These are phyloP conservation scores for Sipha maydis DNA, from an alignment of 2,888 invertebrate species.

Conservation along the genomic window DNA sequence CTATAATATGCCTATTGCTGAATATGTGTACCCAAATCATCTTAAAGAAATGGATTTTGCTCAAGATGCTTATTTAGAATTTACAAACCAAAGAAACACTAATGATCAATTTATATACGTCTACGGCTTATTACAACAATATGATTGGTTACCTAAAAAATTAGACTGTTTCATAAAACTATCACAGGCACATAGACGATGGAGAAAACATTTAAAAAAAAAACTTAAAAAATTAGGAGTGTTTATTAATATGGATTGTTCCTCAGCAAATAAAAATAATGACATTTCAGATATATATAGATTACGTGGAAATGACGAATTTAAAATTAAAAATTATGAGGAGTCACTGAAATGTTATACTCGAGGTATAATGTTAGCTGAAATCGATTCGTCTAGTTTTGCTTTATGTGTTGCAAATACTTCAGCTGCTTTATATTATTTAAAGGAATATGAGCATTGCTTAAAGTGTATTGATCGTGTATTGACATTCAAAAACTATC, in stretches of 20 bases:
- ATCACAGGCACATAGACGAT: conserved; percentile 24
- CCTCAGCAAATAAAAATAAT: background rate
- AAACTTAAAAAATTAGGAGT: background rate
- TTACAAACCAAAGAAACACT: background rate
- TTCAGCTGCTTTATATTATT: conserved; percentile 74
- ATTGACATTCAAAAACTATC: conserved; percentile 72
- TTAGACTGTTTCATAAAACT: background rate
- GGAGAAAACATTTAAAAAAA: conserved; percentile 21
- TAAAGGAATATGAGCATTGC: conserved; percentile 74
- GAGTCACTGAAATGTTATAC: conserved; percentile 73
- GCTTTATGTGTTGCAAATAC: conserved; percentile 76
- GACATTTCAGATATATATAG: conserved; percentile 59
- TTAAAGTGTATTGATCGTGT: conserved; percentile 75
- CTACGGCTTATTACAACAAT: background rate
- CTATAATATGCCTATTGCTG: conserved; percentile 34
- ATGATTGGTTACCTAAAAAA: conserved; percentile 14
- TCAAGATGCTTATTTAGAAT: conserved; percentile 15
- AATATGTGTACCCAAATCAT: conserved; percentile 28
- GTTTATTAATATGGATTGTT: background rate
- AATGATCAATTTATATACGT: background rate
- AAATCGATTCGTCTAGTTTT: conserved; percentile 71
- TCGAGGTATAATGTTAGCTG: conserved; percentile 73
- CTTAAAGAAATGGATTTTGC: conserved; percentile 7
- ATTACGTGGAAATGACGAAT: conserved; percentile 72
- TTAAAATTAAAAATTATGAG: conserved; percentile 70